A percentile compares a stretch with the other conserved stretches of the same genome.
Conservation (phyloP, 2,888 invertebrate genomes). For the Pilophorus perplexus region DNA sequence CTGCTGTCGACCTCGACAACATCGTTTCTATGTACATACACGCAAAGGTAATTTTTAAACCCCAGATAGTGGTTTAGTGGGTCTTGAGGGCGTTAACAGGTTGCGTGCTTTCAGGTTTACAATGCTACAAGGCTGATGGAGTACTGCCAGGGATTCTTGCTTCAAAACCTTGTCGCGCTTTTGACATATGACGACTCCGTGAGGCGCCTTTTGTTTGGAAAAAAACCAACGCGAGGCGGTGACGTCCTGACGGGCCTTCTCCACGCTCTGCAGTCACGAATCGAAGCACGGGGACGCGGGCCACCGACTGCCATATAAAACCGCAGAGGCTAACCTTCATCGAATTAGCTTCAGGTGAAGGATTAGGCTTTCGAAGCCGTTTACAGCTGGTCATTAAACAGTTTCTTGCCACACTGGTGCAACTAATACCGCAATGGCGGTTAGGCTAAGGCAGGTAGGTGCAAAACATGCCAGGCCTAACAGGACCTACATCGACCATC, state of each 20-base stretch:
- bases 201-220: conserved; percentile 80
- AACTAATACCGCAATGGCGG: too few species aligned
- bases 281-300: conserved; percentile 58
- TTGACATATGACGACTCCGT: conserved; percentile 88
- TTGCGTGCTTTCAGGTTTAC: conserved; percentile 72
- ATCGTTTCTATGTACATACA: conserved; percentile 90
- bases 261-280: conserved; percentile 74
- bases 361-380: too few species aligned
- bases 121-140: conserved; percentile 81
- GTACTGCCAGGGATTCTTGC: conserved; percentile 84
- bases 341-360: too few species aligned
- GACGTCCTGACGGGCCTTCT: conserved; percentile 82
- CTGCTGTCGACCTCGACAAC: conserved; percentile 80
- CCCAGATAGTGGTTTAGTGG: not conserved
- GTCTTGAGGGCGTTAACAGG: too few species aligned
- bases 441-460: too few species aligned
- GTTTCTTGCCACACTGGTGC: too few species aligned
- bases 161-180: conserved; percentile 92
- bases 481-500: too few species aligned
- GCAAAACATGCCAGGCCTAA: too few species aligned
- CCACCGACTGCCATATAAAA: too few species aligned
- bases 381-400: too few species aligned
- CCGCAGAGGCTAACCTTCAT: too few species aligned
- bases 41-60: conserved; percentile 66
- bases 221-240: conserved; percentile 77